Conservation (phyloP, 2,797 vertebrate species). For the Tiaroga cobitis region DNA sequence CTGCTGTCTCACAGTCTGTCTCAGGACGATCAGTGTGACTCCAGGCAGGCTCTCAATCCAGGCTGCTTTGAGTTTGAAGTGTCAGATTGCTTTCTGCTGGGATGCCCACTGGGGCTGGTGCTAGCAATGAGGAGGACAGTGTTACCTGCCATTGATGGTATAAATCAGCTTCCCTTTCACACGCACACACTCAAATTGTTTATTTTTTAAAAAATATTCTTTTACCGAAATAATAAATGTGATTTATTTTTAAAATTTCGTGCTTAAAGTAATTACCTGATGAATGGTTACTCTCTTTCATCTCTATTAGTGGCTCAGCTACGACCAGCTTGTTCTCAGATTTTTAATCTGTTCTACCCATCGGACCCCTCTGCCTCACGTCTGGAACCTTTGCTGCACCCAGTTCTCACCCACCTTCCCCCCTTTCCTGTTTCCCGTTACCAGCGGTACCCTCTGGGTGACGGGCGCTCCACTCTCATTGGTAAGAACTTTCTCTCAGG, state of each 20-base stretch:
- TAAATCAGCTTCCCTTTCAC: constrained; percentile 39
- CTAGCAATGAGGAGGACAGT: constrained; percentile 95
- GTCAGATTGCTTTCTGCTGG: constrained; percentile 95
- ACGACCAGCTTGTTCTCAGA: constrained; percentile 94
- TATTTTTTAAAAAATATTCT: not conserved
- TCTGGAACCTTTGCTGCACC: constrained; percentile 93
- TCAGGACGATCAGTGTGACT: constrained; percentile 73
- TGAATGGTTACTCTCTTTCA: constrained; percentile 41
- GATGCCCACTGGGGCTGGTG: constrained; percentile 94
- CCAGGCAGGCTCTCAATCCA: constrained; percentile 73
- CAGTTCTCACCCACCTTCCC: constrained; percentile 90
- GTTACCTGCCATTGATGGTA: constrained; percentile 92
- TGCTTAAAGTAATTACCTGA: not conserved
- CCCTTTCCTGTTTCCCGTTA: constrained; percentile 94
- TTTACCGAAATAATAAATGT: not conserved
- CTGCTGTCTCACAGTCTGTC: constrained; percentile 65
- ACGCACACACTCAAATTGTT: not conserved
- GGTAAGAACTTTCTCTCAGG: constrained; percentile 71
- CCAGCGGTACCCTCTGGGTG: constrained; percentile 93
- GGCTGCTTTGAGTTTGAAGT: constrained; percentile 97
- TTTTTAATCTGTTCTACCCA: constrained; percentile 98
- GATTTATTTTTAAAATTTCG: not conserved
- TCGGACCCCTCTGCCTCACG: constrained; percentile 97
- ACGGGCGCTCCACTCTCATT: constrained; percentile 91
- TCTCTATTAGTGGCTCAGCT: constrained; percentile 78